phyloP scores from a whole-genome alignment of 2,888 invertebrate genomes.

The Isotomurus palustris region DNA sequence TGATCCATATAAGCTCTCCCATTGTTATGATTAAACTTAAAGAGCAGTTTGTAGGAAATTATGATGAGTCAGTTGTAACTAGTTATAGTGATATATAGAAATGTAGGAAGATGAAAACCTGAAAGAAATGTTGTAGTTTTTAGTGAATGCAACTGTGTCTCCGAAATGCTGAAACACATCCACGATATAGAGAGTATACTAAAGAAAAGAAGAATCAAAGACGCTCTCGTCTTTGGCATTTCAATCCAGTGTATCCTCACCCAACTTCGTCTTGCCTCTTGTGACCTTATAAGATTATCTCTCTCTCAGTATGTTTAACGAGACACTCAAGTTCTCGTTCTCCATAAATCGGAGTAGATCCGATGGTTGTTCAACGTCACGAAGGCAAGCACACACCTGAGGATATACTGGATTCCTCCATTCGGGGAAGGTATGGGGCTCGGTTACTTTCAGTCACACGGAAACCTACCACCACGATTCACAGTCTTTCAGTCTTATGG shows the following conservation, averaged over 20 bases:
- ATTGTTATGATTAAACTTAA: too few species aligned
- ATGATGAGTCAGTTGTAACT: conserved; percentile 4
- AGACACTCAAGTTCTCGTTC: too few species aligned
- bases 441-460: conserved; percentile 36
- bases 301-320: too few species aligned
- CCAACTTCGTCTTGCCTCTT: too few species aligned
- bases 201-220: background rate
- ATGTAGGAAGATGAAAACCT: conserved; percentile 6
- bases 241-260: background rate
- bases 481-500: too few species aligned
- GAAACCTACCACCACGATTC: too few species aligned
- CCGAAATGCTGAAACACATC: conserved; percentile 6
- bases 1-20: too few species aligned
- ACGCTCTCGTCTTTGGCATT: background rate
- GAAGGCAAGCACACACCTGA: too few species aligned
- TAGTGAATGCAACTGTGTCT: conserved; percentile 7
- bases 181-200: conserved; percentile 2
- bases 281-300: too few species aligned
- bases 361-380: too few species aligned
- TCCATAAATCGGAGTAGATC: too few species aligned
- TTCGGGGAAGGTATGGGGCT: conserved; percentile 34
- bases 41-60: background rate
- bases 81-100: background rate
- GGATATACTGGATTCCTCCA: background rate
- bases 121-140: conserved; percentile 9